Percentiles rank a stretch among this genome's conserved stretches.
phyloP scores from a whole-genome alignment of 37 sponge, comb jelly and placozoan species.

The Hormiphora californensis region DNA sequence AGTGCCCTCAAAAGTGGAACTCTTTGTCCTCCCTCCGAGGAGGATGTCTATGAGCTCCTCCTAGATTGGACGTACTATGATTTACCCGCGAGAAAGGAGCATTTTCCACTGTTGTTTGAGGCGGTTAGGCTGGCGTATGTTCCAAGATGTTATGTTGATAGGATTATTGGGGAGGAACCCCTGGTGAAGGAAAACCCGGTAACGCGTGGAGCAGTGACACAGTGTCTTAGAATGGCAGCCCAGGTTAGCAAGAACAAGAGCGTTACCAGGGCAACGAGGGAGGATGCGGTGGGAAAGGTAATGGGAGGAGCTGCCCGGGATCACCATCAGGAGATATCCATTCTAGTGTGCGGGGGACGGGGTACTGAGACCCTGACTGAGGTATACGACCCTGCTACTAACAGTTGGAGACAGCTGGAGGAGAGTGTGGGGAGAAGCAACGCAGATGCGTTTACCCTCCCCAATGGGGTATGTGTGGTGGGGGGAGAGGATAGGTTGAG shows the following conservation, averaged over 20 bases:
- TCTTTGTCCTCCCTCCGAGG: neutral
- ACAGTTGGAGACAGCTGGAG: slow-evolving; percentile 20
- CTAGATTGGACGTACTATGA: slow-evolving; percentile 49
- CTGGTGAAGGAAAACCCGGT: neutral
- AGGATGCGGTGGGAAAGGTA: neutral
- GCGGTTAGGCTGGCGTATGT: neutral
- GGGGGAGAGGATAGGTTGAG: slow-evolving; percentile 50
- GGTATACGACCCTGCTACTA: neutral
- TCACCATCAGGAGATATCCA: neutral
- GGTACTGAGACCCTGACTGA: slow-evolving; percentile 19
- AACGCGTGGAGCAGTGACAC: neutral
- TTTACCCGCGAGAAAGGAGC: neutral
- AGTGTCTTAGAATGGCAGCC: neutral
- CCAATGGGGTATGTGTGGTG: neutral
- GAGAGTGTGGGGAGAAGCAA: slow-evolving; percentile 25
- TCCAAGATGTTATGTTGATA: neutral
- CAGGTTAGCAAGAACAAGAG: neutral
- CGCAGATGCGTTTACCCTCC: neutral
- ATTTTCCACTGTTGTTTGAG: slow-evolving; percentile 13
- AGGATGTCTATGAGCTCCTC: slow-evolving; percentile 47
- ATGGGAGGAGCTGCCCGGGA: slow-evolving; percentile 1
- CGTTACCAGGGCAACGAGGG: no score
- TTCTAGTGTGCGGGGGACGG: slow-evolving; percentile 27
- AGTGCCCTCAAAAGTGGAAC: neutral
- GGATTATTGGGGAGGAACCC: neutral